These are phyloP conservation scores for Hermetia illucens DNA, from an alignment of 1,140 invertebrate species.

Conservation along the genomic window DNA sequence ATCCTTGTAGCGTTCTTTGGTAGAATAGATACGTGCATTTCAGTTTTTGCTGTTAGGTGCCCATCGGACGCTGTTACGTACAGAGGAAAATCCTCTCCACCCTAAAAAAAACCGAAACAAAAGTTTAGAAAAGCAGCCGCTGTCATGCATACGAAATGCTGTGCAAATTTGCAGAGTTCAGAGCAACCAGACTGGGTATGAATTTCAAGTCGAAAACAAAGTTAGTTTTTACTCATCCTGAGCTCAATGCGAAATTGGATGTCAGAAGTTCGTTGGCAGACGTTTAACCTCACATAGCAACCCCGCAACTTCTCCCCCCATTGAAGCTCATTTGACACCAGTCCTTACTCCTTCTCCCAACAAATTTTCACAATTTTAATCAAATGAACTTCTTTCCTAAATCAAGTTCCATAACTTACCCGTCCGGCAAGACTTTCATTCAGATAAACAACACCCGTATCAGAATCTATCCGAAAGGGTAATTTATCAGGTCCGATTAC, in stretches of 20 bases:
- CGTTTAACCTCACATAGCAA: neutral
- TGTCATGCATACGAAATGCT: too few species aligned
- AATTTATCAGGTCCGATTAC: constrained; percentile 15
- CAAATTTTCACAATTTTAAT: neutral
- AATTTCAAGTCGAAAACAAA: too few species aligned
- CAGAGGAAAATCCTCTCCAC: constrained; percentile 48
- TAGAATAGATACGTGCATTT: constrained; percentile 50
- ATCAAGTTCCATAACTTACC: constrained; percentile 33
- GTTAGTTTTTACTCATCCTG: too few species aligned
- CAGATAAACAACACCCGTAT: constrained; percentile 50
- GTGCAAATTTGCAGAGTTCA: too few species aligned
- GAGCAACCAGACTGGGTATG: too few species aligned
- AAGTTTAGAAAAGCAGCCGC: too few species aligned
- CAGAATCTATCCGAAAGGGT: constrained; percentile 53
- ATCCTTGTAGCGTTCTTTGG: constrained; percentile 17
- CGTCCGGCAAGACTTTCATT: constrained; percentile 50
- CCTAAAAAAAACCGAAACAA: too few species aligned
- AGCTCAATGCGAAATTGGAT: too few species aligned
- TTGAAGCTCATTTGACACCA: too few species aligned
- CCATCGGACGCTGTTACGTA: constrained; percentile 59
- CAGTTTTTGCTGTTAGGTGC: constrained; percentile 47
- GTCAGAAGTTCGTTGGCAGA: too few species aligned
- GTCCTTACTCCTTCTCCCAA: too few species aligned
- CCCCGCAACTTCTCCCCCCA: neutral
- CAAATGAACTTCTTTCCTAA: neutral